Evolutionary conservation across 2,113 vertebrate species (phyloP).

Genomic region (Limnothrissa miodon): DNA sequence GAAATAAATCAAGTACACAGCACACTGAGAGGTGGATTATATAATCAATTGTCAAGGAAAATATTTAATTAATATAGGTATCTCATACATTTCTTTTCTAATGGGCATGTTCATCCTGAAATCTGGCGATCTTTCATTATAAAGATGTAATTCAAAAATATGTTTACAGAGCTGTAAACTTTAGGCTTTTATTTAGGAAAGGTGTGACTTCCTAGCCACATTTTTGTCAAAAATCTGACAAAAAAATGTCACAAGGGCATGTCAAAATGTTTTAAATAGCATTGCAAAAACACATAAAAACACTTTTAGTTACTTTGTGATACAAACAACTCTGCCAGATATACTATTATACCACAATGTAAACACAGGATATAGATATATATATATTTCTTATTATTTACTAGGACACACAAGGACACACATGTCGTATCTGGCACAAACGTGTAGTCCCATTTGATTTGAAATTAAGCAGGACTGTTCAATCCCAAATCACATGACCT

Average conservation of each 20-base stretch:
- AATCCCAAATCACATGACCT: background rate
- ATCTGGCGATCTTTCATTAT: background rate
- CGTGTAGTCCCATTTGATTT: background rate
- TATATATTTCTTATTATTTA: no score
- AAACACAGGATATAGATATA: no score
- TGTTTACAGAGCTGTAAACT: no score
- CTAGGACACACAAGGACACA: no score
- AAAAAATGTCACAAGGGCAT: background rate
- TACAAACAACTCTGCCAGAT: no score
- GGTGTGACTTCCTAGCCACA: background rate
- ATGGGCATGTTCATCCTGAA: background rate
- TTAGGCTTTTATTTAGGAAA: background rate
- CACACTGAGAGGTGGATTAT: background rate
- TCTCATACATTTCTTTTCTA: background rate
- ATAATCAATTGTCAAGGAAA: background rate
- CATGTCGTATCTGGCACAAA: no score
- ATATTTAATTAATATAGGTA: background rate
- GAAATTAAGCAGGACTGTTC: background rate
- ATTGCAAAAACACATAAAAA: background rate
- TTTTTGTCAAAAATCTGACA: background rate
- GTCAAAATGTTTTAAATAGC: background rate
- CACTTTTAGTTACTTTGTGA: no score
- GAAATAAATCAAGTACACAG: background rate
- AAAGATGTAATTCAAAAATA: no score
- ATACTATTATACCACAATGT: no score